phyloP scores from a whole-genome alignment of 2,888 invertebrate species.

The Aelia acuminata region DNA sequence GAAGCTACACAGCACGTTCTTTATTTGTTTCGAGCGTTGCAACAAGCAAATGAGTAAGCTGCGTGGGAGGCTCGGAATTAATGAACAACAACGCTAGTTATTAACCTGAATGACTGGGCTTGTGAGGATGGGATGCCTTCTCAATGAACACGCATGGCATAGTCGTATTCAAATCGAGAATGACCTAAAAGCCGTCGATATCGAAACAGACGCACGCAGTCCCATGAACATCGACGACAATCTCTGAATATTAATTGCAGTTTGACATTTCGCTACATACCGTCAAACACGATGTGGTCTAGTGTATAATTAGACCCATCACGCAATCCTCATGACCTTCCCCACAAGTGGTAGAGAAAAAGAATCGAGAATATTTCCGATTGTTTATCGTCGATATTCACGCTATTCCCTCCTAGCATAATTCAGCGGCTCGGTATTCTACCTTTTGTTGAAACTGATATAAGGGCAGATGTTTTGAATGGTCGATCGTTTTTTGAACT shows the following conservation, averaged over 20 bases:
- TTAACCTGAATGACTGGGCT: slow-evolving; percentile 9
- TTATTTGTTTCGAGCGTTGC: not conserved
- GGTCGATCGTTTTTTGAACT: slow-evolving; percentile 1
- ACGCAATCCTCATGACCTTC: not conserved
- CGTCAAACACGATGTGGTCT: slow-evolving; percentile 22
- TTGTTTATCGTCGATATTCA: slow-evolving; percentile 12
- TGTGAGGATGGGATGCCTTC: not conserved
- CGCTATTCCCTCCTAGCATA: not conserved
- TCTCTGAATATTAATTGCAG: slow-evolving; percentile 30
- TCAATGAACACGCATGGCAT: not conserved
- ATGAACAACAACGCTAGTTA: slow-evolving; percentile 13
- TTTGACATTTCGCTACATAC: slow-evolving; percentile 39
- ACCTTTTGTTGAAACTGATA: not conserved
- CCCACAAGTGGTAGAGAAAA: not conserved
- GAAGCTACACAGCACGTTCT: not conserved
- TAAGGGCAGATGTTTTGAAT: slow-evolving; percentile 32
- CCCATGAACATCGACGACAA: slow-evolving; percentile 11
- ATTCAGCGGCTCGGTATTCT: not conserved
- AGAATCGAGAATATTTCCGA: slow-evolving; percentile 26
- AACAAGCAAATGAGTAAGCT: not conserved
- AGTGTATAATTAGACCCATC: not conserved
- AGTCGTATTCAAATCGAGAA: slow-evolving; percentile 21
- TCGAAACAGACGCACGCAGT: slow-evolving; percentile 15
- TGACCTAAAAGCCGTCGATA: slow-evolving; percentile 10
- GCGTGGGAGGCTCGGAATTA: not conserved